Evolutionary conservation across 2,888 invertebrate species (phyloP).

Genomic region (Heliconius hortense): DNA sequence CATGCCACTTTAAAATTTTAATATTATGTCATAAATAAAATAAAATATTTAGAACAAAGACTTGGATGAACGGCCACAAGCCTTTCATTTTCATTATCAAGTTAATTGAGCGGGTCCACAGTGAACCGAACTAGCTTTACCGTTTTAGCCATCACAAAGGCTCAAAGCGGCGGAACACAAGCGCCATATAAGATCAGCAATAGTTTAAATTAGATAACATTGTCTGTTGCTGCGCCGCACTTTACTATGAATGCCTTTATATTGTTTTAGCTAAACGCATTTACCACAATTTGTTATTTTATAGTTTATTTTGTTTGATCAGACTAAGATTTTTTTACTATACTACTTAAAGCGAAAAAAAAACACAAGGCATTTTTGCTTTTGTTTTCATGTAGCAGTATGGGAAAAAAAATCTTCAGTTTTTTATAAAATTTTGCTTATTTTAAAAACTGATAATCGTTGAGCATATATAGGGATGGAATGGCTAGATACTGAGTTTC

Average conservation of each 20-base stretch:
- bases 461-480: no score
- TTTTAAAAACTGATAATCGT: no score
- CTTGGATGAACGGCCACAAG: background rate
- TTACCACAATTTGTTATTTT: background rate
- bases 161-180: conserved; percentile 25
- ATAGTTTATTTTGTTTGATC: background rate
- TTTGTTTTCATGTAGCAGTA: background rate
- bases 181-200: conserved; percentile 15
- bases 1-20: background rate
- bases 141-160: conserved; percentile 48
- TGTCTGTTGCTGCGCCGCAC: background rate
- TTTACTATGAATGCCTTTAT: background rate
- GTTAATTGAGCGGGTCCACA: conserved; percentile 45
- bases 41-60: background rate
- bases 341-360: background rate
- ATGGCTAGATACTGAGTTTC: no score
- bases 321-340: background rate
- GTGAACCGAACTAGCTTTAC: conserved; percentile 52
- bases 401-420: background rate
- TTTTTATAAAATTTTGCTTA: no score
- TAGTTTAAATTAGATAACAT: conserved; percentile 25
- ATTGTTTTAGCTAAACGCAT: background rate
- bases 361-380: no score
- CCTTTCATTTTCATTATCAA: conserved; percentile 36
- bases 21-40: background rate